phyloP scores from a whole-genome alignment of 2,797 vertebrate species.

The Hybognathus amarus region DNA sequence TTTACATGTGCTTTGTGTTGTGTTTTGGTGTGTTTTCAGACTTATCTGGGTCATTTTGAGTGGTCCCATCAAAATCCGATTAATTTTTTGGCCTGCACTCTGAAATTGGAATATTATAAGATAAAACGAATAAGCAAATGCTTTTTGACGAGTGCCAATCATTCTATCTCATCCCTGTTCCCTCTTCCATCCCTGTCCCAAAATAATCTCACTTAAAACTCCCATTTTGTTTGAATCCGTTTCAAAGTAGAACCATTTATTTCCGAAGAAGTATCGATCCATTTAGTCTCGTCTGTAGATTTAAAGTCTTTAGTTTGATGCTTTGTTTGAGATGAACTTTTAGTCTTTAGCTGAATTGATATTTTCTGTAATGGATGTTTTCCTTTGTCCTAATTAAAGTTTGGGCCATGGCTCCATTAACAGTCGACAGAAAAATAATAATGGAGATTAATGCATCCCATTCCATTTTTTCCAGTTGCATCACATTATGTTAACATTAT shows the following conservation, averaged over 20 bases:
- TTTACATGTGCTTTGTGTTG: not conserved
- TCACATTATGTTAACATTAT: not conserved
- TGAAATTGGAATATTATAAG: constrained; percentile 55
- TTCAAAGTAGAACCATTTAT: not conserved
- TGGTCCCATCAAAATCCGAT: not conserved
- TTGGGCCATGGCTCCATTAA: not conserved
- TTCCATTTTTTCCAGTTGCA: not conserved
- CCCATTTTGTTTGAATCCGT: not conserved
- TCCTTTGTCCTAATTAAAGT: not conserved
- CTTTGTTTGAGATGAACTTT: not conserved
- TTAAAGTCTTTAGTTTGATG: not conserved
- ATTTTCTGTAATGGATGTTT: not conserved
- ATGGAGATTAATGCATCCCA: not conserved
- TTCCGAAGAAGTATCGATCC: not conserved
- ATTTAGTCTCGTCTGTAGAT: not conserved
- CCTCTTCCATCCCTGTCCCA: not conserved
- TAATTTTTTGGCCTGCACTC: constrained; percentile 49
- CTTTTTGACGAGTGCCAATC: not conserved
- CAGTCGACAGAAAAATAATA: not conserved
- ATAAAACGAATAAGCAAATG: constrained; percentile 57
- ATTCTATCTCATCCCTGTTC: not conserved
- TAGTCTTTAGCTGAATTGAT: not conserved
- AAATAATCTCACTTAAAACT: not conserved
- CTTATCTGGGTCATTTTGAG: not conserved
- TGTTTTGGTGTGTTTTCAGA: not conserved